A percentile compares a stretch with the other conserved stretches of the same genome.
Conservation (phyloP, 35 echinoderm and acorn worm genomes). For the Strongylocentrotus purpuratus region DNA sequence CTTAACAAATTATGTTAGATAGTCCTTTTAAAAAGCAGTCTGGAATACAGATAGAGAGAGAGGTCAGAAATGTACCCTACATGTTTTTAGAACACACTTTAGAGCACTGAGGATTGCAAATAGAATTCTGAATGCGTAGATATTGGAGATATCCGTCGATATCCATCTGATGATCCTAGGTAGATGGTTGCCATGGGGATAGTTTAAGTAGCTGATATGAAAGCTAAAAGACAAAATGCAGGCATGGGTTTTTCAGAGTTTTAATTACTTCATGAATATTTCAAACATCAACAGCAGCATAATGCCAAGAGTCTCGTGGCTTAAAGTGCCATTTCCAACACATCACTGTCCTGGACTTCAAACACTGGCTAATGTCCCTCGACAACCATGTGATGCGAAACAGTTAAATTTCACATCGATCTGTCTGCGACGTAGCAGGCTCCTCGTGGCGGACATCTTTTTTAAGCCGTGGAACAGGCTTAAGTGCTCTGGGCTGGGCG, state of each 20-base stretch:
- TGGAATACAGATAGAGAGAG: too few species aligned
- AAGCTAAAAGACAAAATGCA: background rate
- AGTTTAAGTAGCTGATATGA: background rate
- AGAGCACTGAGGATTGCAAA: background rate
- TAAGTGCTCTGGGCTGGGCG: background rate
- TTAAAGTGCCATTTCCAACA: background rate
- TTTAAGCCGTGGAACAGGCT: background rate
- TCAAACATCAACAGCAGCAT: background rate
- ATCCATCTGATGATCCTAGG: background rate
- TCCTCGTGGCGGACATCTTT: background rate
- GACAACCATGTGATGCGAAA: background rate
- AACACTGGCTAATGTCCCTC: background rate
- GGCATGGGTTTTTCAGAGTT: background rate
- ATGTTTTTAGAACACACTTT: background rate
- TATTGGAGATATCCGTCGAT: background rate
- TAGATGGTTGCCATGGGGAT: background rate
- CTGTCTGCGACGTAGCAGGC: background rate
- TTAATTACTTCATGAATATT: background rate
- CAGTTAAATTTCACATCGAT: slow-evolving; percentile 11
- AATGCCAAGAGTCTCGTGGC: background rate
- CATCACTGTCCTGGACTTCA: background rate
- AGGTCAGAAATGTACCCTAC: too few species aligned
- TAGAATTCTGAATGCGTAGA: background rate
- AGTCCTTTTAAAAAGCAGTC: too few species aligned
- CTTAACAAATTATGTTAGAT: too few species aligned